phyloP scores from a whole-genome alignment of 2,888 invertebrate species.

The Allygus modestus region DNA sequence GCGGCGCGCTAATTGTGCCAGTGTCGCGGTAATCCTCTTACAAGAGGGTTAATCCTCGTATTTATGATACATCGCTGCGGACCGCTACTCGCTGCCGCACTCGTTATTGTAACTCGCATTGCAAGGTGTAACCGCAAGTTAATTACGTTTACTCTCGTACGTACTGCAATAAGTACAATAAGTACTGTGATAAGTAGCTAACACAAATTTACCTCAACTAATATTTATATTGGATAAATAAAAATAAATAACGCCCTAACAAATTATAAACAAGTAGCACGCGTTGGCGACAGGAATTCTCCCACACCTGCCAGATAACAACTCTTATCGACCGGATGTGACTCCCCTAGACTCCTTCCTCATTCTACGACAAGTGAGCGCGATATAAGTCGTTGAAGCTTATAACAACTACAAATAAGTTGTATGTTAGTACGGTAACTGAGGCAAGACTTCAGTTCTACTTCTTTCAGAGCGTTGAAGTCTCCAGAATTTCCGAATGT shows the following conservation, averaged over 20 bases:
- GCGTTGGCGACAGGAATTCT: background rate
- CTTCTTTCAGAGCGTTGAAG: background rate
- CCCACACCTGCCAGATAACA: constrained; percentile 35
- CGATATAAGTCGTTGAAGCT: background rate
- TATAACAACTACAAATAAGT: no score
- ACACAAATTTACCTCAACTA: no score
- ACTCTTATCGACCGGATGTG: constrained; percentile 26
- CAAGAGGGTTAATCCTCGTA: constrained; percentile 6
- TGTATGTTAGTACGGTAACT: no score
- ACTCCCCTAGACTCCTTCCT: background rate
- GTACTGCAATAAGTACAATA: no score
- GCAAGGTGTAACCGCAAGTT: no score
- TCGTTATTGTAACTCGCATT: no score
- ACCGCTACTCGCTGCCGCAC: background rate
- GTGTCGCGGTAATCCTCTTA: constrained; percentile 17
- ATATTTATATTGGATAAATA: no score
- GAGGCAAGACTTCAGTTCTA: constrained; percentile 36
- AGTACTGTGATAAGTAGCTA: no score
- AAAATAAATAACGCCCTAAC: no score
- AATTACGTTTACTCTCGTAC: no score
- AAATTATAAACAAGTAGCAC: no score
- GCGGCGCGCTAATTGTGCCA: constrained; percentile 8
- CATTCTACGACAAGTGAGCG: background rate
- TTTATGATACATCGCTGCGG: background rate
- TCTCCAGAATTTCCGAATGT: background rate